phyloP scores from a whole-genome alignment of 64 coral and sea anemone genomes.

The Actinia tenebrosa region DNA sequence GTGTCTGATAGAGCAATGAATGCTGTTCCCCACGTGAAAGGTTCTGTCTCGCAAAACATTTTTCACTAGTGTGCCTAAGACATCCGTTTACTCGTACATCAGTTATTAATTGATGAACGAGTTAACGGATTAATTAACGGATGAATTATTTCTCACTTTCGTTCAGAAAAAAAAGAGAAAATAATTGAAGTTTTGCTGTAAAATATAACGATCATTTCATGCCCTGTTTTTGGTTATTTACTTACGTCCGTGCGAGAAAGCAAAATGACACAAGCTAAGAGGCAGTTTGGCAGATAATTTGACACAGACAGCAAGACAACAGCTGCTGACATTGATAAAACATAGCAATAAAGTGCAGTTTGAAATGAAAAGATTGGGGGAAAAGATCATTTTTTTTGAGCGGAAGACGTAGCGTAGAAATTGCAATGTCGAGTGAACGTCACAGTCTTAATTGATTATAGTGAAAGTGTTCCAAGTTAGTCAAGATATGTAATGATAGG shows the following conservation, averaged over 20 bases:
- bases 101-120: neutral
- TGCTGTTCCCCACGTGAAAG: neutral
- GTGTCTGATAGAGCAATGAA: neutral
- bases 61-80: neutral
- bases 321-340: neutral
- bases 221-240: neutral
- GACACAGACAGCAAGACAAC: neutral
- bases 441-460: neutral
- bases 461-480: neutral
- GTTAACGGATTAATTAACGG: neutral
- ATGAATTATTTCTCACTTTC: neutral
- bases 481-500: neutral
- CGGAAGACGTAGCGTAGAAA: neutral
- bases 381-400: neutral
- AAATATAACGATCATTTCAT: neutral
- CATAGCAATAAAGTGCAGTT: neutral
- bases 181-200: neutral
- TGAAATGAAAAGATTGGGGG: neutral
- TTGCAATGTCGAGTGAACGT: neutral
- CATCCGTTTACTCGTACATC: neutral
- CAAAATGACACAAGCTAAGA: neutral
- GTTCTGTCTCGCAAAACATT: neutral
- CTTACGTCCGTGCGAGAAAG: neutral
- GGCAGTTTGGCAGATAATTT: neutral
- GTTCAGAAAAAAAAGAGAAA: neutral